Percentiles rank a stretch among this genome's conserved stretches.
Conservation (phyloP, 2,797 vertebrate species). For the Fundulus diaphanus region DNA sequence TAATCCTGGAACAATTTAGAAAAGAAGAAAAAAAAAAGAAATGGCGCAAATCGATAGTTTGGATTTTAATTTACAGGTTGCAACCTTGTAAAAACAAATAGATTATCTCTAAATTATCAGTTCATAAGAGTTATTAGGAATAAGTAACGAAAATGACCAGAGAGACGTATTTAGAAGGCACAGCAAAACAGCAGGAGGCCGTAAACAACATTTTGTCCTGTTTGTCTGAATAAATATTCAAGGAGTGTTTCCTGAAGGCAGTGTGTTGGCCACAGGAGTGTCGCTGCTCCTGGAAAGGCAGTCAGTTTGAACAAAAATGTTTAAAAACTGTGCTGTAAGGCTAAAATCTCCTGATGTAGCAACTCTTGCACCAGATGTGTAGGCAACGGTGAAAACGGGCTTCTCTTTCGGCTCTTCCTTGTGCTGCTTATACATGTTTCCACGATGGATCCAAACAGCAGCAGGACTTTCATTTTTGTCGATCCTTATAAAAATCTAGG, state of each 20-base stretch:
- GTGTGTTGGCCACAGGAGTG: constrained; percentile 43
- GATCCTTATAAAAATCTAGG: constrained; percentile 16
- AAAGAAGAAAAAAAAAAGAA: constrained; percentile 6
- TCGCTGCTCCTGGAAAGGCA: constrained; percentile 18
- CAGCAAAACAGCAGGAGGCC: constrained; percentile 66
- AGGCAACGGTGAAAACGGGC: constrained; percentile 79
- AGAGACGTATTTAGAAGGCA: constrained; percentile 77
- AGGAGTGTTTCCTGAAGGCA: constrained; percentile 62
- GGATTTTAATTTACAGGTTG: neutral
- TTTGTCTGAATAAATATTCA: constrained; percentile 35
- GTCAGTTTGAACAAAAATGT: constrained; percentile 15
- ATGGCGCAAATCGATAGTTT: constrained; percentile 23
- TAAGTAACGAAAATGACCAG: constrained; percentile 65
- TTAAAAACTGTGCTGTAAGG: constrained; percentile 58
- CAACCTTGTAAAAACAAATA: constrained; percentile 55
- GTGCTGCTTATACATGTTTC: constrained; percentile 71
- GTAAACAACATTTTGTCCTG: constrained; percentile 77
- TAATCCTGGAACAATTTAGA: constrained; percentile 3
- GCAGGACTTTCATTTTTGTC: constrained; percentile 14
- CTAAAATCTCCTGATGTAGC: constrained; percentile 71
- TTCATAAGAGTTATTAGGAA: constrained; percentile 63
- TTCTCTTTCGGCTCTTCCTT: constrained; percentile 80
- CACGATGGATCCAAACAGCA: constrained; percentile 40
- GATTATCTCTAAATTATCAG: constrained; percentile 61
- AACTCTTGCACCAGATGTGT: constrained; percentile 82